Percentiles rank a stretch among this genome's conserved stretches.
Conservation (phyloP, 2,113 vertebrate species). For the Pseudopipra pipra region DNA sequence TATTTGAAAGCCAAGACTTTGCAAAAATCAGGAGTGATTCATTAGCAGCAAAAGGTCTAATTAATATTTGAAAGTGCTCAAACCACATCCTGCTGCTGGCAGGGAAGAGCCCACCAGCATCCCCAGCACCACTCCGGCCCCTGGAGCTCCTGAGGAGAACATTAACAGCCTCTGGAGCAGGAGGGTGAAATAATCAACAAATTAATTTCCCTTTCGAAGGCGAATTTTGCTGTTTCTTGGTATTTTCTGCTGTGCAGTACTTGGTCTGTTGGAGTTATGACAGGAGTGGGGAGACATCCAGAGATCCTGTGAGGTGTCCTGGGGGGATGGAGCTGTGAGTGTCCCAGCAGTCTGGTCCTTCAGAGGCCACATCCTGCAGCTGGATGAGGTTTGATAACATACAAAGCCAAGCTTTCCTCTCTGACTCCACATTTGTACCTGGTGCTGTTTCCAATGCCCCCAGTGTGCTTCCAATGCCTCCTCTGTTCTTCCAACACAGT, state of each 20-base stretch:
- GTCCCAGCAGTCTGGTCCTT: not conserved
- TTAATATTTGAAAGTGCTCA: slow-evolving; percentile 2
- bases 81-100: not conserved
- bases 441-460: not conserved
- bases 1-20: not conserved
- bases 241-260: not conserved
- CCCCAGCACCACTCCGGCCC: fast-evolving
- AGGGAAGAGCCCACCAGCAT: not conserved
- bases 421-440: not conserved
- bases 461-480: not conserved
- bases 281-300: fast-evolving
- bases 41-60: not conserved
- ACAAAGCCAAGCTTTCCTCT: not conserved
- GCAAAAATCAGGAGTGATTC: not conserved
- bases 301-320: not conserved
- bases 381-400: not conserved
- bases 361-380: not conserved
- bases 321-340: not conserved
- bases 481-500: not conserved
- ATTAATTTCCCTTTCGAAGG: not conserved
- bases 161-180: not conserved
- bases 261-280: not conserved
- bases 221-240: not conserved
- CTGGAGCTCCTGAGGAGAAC: not conserved
- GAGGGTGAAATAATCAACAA: not conserved